Evolutionary conservation across 2,113 vertebrate genomes (phyloP), one percentile per base, ranked within the genome.

Genomic region (Notothenia coriiceps): DNA sequence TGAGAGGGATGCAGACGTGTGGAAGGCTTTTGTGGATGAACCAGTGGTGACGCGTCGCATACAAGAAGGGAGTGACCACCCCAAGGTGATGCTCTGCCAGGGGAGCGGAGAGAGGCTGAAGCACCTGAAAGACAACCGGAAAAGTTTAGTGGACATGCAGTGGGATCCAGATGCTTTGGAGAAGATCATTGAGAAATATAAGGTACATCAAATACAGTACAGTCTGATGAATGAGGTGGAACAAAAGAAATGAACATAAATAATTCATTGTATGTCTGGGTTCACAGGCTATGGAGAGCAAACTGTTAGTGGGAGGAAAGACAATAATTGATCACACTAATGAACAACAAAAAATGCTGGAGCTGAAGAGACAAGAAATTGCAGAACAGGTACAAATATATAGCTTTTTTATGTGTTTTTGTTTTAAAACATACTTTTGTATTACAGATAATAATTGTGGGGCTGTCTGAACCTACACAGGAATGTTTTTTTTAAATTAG

Each of bases 311-410:
- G 10, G 98, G 98, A 0, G 98, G 98, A 46, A 96, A 98, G 91
- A 99, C 96, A 67, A 98, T 99, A 64, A 96, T 97, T 84, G 98
- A 98, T 84, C 98, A 99, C 92, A 99, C 98, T 54, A 99, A 99
- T 0, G 98, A 99, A 86, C 98, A 99, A 85, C 98, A 99, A 88
- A 98, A 96, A 87, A 97, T 97, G 95, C 85, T 99, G 89, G 97
- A 98, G 90, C 93, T 96, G 87, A 96, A 95, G 94, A 95, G 96
- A n/a, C 98, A 98, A 79, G 97, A 99, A 87, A 99, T 99, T 43
- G 95, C 97, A 0, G 98, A 97, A 85, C 97, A 98, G 96, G 98
- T 98, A 10, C 18, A 1, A 20, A 47, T 35, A n/a, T 65, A 18
- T 13, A 5, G n/a, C 17, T 22, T 22, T 22, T 22, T 22, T 22